Percentiles rank a stretch among this genome's conserved stretches.
phyloP scores from a whole-genome alignment of 2,113 vertebrate genomes.

The Cyanoramphus novaezelandiae region DNA sequence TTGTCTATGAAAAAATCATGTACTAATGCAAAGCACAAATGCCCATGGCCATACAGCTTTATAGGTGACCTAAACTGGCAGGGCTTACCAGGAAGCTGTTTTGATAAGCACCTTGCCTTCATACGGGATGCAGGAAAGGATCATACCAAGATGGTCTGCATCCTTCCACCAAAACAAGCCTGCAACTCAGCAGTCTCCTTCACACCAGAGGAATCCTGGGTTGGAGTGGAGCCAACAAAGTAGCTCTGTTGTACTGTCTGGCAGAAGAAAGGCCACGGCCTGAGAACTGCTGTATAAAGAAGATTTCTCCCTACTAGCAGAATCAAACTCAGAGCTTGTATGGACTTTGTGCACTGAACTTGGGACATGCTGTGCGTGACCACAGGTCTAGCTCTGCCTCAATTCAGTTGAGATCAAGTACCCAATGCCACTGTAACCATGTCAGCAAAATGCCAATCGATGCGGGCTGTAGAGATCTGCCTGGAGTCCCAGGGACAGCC shows the following conservation, averaged over 20 bases:
- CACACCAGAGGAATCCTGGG: neutral
- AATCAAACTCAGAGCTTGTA: neutral
- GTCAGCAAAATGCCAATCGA: accelerated
- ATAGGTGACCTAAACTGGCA: neutral
- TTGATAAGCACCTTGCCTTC: neutral
- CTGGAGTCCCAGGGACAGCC: neutral
- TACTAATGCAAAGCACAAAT: neutral
- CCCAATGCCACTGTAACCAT: neutral
- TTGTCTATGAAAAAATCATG: neutral
- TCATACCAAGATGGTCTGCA: neutral
- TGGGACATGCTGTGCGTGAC: neutral
- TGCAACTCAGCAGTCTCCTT: neutral
- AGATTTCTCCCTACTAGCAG: neutral
- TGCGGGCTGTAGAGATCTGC: accelerated
- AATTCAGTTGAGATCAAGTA: neutral
- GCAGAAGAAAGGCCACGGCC: neutral
- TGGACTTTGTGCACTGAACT: neutral
- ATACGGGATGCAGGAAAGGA: neutral
- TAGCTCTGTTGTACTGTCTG: neutral
- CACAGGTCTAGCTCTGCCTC: neutral
- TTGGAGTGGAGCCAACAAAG: neutral
- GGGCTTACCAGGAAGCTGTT: neutral
- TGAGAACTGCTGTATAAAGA: neutral
- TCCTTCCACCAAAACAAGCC: neutral
- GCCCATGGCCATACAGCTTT: neutral